Percentiles rank a stretch among this genome's conserved stretches.
phyloP scores from a whole-genome alignment of 2,113 vertebrate species.

The Nicator chloris region DNA sequence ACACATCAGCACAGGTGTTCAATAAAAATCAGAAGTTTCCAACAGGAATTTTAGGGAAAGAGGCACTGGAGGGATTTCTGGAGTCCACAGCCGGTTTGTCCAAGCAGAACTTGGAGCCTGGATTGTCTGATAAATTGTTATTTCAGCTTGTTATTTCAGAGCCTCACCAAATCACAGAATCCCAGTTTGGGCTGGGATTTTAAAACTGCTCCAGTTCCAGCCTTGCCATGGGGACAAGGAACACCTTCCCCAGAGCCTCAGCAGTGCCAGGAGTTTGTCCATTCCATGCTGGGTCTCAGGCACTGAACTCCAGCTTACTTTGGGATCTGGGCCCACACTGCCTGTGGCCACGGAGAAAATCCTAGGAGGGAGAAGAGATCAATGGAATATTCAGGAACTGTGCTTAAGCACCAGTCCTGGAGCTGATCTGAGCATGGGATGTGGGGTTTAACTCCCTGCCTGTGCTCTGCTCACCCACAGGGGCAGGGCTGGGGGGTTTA shows the following conservation, averaged over 20 bases:
- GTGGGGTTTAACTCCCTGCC: neutral
- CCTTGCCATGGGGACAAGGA: neutral
- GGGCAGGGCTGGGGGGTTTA: neutral
- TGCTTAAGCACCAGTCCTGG: neutral
- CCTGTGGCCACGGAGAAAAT: neutral
- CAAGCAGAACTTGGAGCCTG: neutral
- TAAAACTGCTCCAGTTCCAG: neutral
- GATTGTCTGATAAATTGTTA: neutral
- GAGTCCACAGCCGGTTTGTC: neutral
- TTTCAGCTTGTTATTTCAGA: neutral
- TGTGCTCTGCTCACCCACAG: neutral
- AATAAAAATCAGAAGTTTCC: neutral
- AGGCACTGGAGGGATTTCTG: neutral
- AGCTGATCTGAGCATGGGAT: neutral
- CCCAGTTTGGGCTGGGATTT: neutral
- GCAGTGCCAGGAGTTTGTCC: neutral
- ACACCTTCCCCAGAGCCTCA: neutral
- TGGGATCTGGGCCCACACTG: neutral
- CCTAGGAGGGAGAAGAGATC: neutral
- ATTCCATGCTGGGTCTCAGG: neutral
- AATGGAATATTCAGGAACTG: neutral
- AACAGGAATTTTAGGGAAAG: neutral
- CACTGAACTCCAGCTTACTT: neutral
- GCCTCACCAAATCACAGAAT: neutral
- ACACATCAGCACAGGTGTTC: too few species aligned